These are phyloP conservation scores for Colistium nudipinnis DNA, from an alignment of 2,113 vertebrate genomes.

Conservation along the genomic window DNA sequence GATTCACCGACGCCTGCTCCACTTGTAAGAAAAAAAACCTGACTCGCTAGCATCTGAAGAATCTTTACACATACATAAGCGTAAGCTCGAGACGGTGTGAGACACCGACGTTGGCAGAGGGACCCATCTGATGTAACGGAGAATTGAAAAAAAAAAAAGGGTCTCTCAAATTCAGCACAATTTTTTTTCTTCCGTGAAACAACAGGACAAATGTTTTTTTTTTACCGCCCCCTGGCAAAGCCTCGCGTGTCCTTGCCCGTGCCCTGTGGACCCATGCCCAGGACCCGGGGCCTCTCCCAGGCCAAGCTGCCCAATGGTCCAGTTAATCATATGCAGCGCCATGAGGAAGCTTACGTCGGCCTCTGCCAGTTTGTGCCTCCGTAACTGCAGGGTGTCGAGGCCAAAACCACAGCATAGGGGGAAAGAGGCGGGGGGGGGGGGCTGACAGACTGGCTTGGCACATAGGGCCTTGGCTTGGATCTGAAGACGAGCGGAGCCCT, in stretches of 20 bases:
- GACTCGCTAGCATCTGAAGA: constrained; percentile 66
- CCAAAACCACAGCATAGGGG: constrained; percentile 45
- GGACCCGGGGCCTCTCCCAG: constrained; percentile 68
- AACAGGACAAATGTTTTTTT: constrained; percentile 44
- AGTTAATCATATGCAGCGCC: constrained; percentile 84
- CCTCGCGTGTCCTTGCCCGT: constrained; percentile 75
- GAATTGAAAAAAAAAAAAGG: constrained; percentile 47
- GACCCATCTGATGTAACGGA: constrained; percentile 56
- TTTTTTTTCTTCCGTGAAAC: constrained; percentile 21
- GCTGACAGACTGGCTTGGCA: constrained; percentile 68
- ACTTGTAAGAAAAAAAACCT: constrained; percentile 73
- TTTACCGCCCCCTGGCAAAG: constrained; percentile 61
- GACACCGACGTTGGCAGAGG: constrained; percentile 63
- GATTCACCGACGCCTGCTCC: constrained; percentile 67
- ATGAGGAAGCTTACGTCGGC: constrained; percentile 70
- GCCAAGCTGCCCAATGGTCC: constrained; percentile 83
- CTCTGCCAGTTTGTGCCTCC: constrained; percentile 73
- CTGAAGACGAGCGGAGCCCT: constrained; percentile 58
- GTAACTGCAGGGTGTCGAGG: constrained; percentile 61
- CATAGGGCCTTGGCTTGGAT: constrained; percentile 60
- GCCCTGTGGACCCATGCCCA: constrained; percentile 78
- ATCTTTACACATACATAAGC: constrained; percentile 73
- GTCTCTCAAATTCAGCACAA: constrained; percentile 69
- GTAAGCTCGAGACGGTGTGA: constrained; percentile 66
- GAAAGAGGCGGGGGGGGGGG: constrained; percentile 20